Conservation (phyloP, 1,140 invertebrate species). For the Andrena cerasifolii region DNA sequence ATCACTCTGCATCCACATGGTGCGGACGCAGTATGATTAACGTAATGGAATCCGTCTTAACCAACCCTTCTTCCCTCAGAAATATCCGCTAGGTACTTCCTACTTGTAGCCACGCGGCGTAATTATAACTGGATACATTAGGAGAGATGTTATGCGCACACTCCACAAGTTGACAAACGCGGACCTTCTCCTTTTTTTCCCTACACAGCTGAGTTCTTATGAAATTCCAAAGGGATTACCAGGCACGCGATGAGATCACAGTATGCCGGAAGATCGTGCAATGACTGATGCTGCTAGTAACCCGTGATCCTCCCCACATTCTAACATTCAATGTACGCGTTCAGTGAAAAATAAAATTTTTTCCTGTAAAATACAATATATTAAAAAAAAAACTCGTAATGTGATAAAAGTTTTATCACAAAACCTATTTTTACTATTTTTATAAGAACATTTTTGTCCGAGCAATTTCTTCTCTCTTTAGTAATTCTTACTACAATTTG, state of each 20-base stretch:
- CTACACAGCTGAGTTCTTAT: slow-evolving; percentile 15
- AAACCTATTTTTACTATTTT: too few relatives aligned
- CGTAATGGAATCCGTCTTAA: too few relatives aligned
- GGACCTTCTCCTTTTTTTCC: background rate
- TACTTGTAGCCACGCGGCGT: background rate
- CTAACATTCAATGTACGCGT: background rate
- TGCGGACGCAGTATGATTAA: too few relatives aligned
- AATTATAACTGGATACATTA: slow-evolving; percentile 5
- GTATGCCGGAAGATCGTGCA: slow-evolving; percentile 5
- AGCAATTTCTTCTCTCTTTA: too few relatives aligned
- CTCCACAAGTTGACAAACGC: slow-evolving; percentile 6
- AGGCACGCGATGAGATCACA: slow-evolving; percentile 31
- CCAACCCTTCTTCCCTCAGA: too few relatives aligned
- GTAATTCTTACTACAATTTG: too few relatives aligned
- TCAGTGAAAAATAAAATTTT: background rate
- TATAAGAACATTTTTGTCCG: too few relatives aligned
- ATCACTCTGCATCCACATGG: too few relatives aligned
- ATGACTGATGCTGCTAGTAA: background rate
- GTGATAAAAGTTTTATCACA: too few relatives aligned
- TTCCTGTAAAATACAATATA: too few relatives aligned
- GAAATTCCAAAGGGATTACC: slow-evolving; percentile 63
- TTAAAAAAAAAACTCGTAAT: too few relatives aligned
- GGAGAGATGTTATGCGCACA: background rate
- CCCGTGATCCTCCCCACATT: background rate
- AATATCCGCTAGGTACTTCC: background rate